Base-by-base conservation (phyloP, 2,113 vertebrate genomes). In the Hemicordylus capensis region DNA sequence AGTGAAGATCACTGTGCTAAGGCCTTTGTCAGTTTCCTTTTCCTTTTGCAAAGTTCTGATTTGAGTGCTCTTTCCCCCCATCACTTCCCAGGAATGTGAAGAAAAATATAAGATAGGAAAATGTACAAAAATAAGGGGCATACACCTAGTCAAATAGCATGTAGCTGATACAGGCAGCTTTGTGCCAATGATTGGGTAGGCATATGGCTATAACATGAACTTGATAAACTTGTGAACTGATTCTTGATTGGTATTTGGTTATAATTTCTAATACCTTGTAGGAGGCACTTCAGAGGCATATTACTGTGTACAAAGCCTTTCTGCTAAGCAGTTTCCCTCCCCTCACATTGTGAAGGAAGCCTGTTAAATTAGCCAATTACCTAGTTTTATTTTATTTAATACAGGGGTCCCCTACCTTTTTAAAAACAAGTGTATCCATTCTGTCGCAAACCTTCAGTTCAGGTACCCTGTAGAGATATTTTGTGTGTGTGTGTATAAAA, bases 361-460 rank as follows among this genome's bases (percentile, higher is more conserved):
- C n/a, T n/a, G n/a, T n/a, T n/a, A n/a, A n/a, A n/a, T n/a, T n/a
- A n/a, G n/a, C n/a, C n/a, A n/a, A n/a, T n/a, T n/a, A n/a, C n/a
- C n/a, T n/a, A n/a, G n/a, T n/a, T n/a, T n/a, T n/a, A n/a, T n/a
- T n/a, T n/a, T n/a, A n/a, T n/a, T n/a, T n/a, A n/a, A n/a, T n/a
- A n/a, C n/a, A n/a, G n/a, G n/a, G n/a, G n/a, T n/a, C 39, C 42
- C 37, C 1, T 4, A 0, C 8, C 0, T 12, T 20, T 81, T 63
- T n/a, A 46, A 44, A 76, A 44, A 64, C 59, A 61, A 67, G 15
- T 6, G 10, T n/a, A n/a, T n/a, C n/a, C n/a, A n/a, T n/a, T n/a
- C n/a, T n/a, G n/a, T n/a, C n/a, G n/a, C n/a, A n/a, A n/a, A n/a
- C n/a, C n/a, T n/a, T n/a, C n/a, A n/a, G n/a, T n/a, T n/a, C n/a